Conservation (phyloP, 2,888 invertebrate species). For the Orthosia cruda region DNA sequence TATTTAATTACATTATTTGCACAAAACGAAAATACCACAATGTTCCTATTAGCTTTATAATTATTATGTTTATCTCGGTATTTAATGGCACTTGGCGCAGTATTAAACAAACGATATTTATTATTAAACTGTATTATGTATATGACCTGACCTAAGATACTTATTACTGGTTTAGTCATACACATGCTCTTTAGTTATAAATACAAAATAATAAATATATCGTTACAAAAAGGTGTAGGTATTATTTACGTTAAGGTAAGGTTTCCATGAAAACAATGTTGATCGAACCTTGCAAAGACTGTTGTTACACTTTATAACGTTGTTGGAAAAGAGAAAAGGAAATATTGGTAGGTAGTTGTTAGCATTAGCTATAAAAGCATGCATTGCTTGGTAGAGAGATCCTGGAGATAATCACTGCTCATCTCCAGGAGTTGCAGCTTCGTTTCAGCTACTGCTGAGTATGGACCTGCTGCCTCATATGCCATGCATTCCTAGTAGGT, state of each 20-base stretch:
- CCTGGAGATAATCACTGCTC: too few species aligned
- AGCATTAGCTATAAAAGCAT: too few species aligned
- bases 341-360: background rate
- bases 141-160: conserved; percentile 2
- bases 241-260: background rate
- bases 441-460: too few species aligned
- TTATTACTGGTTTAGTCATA: background rate
- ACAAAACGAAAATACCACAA: conserved; percentile 44
- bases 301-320: background rate
- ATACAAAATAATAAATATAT: conserved; percentile 3
- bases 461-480: too few species aligned
- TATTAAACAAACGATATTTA: background rate
- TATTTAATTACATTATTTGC: conserved; percentile 42
- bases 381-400: too few species aligned
- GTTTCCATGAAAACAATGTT: background rate
- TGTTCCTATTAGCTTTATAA: conserved; percentile 15
- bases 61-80: conserved; percentile 22
- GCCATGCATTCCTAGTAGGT: too few species aligned
- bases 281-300: background rate
- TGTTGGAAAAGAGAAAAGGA: background rate
- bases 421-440: too few species aligned
- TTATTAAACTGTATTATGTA: background rate
- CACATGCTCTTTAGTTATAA: background rate
- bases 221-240: background rate
- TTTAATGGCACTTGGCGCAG: background rate